phyloP scores from a whole-genome alignment of 2,113 vertebrate genomes.

The Chrysemys picta region DNA sequence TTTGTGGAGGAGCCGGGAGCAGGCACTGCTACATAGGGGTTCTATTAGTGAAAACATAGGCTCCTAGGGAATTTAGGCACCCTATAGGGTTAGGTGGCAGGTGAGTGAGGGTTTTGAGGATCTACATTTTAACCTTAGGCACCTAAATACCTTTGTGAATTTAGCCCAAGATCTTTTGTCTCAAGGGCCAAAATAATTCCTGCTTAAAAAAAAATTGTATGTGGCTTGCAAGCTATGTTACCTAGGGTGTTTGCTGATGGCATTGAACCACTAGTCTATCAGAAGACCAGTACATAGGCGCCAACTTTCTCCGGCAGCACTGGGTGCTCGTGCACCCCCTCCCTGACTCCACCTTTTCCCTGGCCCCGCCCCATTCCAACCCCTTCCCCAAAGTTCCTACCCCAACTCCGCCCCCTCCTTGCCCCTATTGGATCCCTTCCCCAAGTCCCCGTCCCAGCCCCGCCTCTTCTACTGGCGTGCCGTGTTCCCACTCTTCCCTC shows the following conservation, averaged over 20 bases:
- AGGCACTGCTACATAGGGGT: neutral
- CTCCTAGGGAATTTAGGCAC: neutral
- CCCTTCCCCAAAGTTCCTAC: too few relatives aligned
- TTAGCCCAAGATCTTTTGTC: neutral
- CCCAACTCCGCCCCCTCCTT: too few relatives aligned
- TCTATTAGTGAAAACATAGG: neutral
- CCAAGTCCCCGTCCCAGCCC: too few relatives aligned
- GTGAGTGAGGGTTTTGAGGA: neutral
- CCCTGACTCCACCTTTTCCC: too few relatives aligned
- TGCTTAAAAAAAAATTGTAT: neutral
- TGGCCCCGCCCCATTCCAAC: too few relatives aligned
- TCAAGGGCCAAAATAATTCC: neutral
- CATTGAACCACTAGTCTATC: neutral
- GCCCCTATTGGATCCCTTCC: too few relatives aligned
- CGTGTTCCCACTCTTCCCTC: too few relatives aligned
- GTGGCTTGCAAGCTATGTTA: neutral
- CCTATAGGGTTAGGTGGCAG: neutral
- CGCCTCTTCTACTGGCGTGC: too few relatives aligned
- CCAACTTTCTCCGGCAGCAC: too few relatives aligned
- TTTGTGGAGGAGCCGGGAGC: too few relatives aligned
- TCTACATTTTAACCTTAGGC: neutral
- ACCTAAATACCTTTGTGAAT: neutral
- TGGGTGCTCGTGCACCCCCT: fast-evolving
- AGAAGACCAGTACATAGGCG: neutral
- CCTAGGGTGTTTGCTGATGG: neutral